Conservation (phyloP, 2,797 vertebrate genomes). For the Argentina silus region DNA sequence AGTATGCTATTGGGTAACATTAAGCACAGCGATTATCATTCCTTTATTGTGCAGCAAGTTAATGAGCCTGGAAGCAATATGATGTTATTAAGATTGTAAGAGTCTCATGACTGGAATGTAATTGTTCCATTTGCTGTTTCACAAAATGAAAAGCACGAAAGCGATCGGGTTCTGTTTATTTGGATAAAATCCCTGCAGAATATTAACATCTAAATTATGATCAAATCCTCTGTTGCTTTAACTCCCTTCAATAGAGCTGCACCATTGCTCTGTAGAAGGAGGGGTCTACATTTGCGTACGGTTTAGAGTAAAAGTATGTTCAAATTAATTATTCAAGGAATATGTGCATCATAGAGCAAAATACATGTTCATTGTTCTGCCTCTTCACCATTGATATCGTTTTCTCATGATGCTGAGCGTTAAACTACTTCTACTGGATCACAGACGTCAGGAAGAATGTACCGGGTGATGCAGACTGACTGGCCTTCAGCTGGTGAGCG, state of each 20-base stretch:
- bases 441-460: not conserved
- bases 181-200: not conserved
- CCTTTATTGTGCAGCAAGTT: constrained; percentile 17
- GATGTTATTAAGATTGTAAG: constrained; percentile 5
- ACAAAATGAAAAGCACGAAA: not conserved
- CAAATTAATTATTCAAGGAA: not conserved
- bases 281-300: too few relatives aligned
- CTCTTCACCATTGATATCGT: not conserved
- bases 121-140: not conserved
- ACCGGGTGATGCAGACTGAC: not conserved
- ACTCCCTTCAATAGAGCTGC: not conserved
- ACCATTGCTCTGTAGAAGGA: too few relatives aligned
- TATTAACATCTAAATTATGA: too few relatives aligned
- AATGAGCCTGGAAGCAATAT: constrained; percentile 15
- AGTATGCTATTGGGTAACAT: constrained; percentile 6
- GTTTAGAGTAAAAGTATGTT: too few relatives aligned
- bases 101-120: constrained; percentile 6
- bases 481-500: not conserved
- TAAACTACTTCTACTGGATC: not conserved
- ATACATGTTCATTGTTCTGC: not conserved
- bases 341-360: not conserved
- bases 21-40: constrained; percentile 6
- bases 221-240: not conserved
- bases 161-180: not conserved
- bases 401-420: not conserved